Base-by-base conservation (phyloP, 2,888 invertebrate species). In the Odontomyia ornata region DNA sequence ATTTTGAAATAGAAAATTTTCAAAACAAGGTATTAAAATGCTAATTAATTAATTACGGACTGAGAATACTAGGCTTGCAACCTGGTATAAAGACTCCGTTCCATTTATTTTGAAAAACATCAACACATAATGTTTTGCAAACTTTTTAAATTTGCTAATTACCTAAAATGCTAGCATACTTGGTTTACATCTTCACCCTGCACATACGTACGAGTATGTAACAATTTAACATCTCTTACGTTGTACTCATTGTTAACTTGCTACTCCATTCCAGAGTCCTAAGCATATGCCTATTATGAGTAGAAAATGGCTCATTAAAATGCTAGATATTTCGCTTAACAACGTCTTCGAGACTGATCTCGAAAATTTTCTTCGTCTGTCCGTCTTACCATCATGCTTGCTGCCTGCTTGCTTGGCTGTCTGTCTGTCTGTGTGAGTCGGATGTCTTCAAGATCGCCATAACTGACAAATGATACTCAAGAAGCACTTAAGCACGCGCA, bases 391-490 rank as follows among this genome's bases (percentile, higher is more conserved):
- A n/a, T 52, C 18, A 13, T 18, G 15, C 15, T 15, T 7, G 52
- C 52, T 52, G 52, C 52, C 15, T 52, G 52, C 11, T 15, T 52
- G 52, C 52, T 52, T 52, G 52, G 11, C 52, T 18, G 52, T 52
- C 52, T 52, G 18, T 52, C 27, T 18, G 30, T 18, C 23, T 43
- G 23, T 69, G 43, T 43, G 36, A 36, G 15, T 28, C 27, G 13
- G 52, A 52, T 71, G 47, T 13, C 21, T 47, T 60, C 27, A 15
- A 73, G 47, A 47, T 52, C 46, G 52, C 57, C 28, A 30, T 56
- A 73, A 73, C 73, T 73, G 73, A 73, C 73, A 73, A 73, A 73
- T 73, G 73, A 73, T 57, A 73, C 73, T 73, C 73, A 60, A 73
- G 73, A 73, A 73, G 73, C 43, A 73, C 73, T 73, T 73, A 57